Base-by-base conservation (phyloP, 2,797 vertebrate species). In the Muraenolepis orangiensis region DNA sequence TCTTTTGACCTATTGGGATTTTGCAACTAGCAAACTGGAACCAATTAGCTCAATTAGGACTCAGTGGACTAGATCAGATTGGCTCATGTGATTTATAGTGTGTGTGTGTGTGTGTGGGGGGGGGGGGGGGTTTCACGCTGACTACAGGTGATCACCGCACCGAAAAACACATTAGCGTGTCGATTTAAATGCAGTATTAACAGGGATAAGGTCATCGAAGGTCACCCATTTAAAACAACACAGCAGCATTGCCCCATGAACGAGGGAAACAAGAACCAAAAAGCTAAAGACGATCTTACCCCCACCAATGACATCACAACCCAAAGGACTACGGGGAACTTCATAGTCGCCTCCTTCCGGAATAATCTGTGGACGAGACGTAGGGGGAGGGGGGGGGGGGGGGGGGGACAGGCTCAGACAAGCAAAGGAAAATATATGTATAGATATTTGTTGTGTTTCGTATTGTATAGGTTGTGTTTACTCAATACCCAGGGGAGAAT, bases 271-370 rank as follows among this genome's bases (percentile, higher is more conserved):
- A 46, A 69, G 61, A 51, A 38, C 72, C 16, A 71, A 28, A 36
- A 0, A 16, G n/a, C 64, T 72, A 72, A 29, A 28, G n/a, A 16
- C 26, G 7, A 71, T 29, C 90, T 90, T 84, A 92, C 90, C 90
- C 76, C 38, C 74, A 82, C 77, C 36, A 89, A 78, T 76, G 81
- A 76, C 75, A 79, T 82, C 74, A 91, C 34, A 72, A 86, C 83
- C 88, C 90, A 85, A 68, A 81, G 74, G 71, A 75, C 81, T 72
- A 70, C 74, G 0, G 69, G 72, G 61, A 75, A 69, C 82, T 71
- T 85, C 89, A 91, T 91, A 76, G 84, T 83, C 78, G 86, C 82
- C 29, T 36, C 81, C 77, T 70, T 26, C 84, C 77, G 82, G 74
- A 30, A 38, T 5, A 73, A 77, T 72, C 73, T 86, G 76, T 81